These are phyloP conservation scores for Orbicella faveolata DNA, from an alignment of 64 coral and sea anemone species.

Conservation along the genomic window DNA sequence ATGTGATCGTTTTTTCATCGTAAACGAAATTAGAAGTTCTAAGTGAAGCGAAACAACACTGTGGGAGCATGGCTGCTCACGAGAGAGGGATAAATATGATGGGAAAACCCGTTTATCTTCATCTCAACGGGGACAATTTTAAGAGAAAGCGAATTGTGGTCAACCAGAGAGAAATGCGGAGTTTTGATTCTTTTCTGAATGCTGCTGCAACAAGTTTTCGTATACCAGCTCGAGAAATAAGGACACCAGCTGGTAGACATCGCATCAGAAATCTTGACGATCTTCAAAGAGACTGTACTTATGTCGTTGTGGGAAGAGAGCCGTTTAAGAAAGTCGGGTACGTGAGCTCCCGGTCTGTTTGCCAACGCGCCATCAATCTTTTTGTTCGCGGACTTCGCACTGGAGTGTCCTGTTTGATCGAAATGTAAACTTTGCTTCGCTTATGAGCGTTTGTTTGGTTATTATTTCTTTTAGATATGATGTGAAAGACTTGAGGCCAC, in stretches of 20 bases:
- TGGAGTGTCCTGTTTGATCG: neutral
- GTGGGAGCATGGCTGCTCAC: constrained; percentile 25
- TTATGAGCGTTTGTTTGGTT: neutral
- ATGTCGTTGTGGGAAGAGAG: constrained; percentile 47
- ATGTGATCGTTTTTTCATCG: neutral
- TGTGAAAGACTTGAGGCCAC: neutral
- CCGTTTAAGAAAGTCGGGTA: constrained; percentile 56
- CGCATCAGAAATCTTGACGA: constrained; percentile 23
- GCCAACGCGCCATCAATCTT: constrained; percentile 2
- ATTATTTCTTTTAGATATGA: constrained; percentile 16
- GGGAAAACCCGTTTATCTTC: constrained; percentile 25
- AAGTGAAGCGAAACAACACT: neutral
- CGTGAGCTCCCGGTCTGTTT: constrained; percentile 1
- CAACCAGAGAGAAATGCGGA: neutral
- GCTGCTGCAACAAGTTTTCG: neutral
- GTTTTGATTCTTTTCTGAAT: constrained; percentile 16
- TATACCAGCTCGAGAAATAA: constrained; percentile 42
- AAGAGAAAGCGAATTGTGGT: constrained; percentile 9
- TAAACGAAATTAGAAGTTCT: constrained; percentile 21
- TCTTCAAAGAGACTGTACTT: constrained; percentile 29
- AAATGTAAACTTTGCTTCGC: neutral
- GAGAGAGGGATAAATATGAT: constrained; percentile 23
- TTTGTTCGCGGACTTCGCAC: neutral
- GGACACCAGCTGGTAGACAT: constrained; percentile 50
- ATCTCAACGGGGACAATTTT: constrained; percentile 1